phyloP scores from a whole-genome alignment of 1,140 invertebrate species.

The Rhopalosiphum maidis region DNA sequence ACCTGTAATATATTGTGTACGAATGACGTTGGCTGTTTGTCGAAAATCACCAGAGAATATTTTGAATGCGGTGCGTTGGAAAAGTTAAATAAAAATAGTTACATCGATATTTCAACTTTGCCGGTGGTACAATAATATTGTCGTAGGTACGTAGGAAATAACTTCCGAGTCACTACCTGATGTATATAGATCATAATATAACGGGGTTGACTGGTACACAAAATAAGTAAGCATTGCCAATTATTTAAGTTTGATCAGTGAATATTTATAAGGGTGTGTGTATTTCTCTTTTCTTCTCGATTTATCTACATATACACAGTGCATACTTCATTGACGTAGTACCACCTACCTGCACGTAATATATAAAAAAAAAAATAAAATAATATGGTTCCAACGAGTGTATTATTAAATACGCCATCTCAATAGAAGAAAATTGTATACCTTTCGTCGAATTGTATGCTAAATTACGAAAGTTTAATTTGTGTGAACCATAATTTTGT shows the following conservation, averaged over 20 bases:
- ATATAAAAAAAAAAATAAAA: not conserved
- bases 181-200: not conserved
- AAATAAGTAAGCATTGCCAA: not conserved
- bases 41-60: not conserved
- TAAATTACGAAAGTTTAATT: slow-evolving; percentile 8
- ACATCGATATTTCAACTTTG: not conserved
- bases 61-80: not conserved
- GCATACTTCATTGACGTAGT: not conserved
- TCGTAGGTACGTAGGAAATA: not conserved
- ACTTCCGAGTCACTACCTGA: not conserved
- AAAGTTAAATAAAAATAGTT: not conserved
- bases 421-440: slow-evolving; percentile 18
- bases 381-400: not conserved
- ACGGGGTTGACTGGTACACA: not conserved
- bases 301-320: not conserved
- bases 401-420: not conserved
- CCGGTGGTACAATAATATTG: not conserved
- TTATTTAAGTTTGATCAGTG: not conserved
- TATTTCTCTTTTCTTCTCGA: not conserved
- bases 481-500: not conserved
- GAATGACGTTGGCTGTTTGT: not conserved
- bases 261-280: not conserved
- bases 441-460: not conserved
- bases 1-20: not conserved
- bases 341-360: not conserved